Conservation (phyloP, 1,140 invertebrate species). For the Batillaria attramentaria region DNA sequence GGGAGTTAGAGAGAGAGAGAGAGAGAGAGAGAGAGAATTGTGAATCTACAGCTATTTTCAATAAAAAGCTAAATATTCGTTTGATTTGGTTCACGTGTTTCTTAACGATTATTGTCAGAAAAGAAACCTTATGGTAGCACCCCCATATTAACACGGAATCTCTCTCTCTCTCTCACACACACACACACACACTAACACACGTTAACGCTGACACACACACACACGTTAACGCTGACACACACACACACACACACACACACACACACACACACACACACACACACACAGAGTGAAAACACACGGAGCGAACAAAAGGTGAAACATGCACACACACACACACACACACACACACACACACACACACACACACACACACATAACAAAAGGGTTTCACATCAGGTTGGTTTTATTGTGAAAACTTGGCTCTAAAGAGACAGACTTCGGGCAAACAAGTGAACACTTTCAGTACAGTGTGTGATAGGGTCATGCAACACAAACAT, state of each 20-base stretch:
- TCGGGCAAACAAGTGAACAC: too few relatives aligned
- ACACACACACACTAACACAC: slow-evolving; percentile 20
- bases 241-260: slow-evolving; percentile 25
- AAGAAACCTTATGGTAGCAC: not conserved
- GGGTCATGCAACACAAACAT: not conserved
- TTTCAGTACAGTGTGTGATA: not conserved
- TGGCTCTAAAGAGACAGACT: not conserved
- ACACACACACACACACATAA: not conserved
- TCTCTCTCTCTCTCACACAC: not conserved
- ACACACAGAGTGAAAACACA: slow-evolving; percentile 4
- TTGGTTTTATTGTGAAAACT: not conserved
- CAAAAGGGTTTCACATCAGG: not conserved
- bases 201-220: slow-evolving; percentile 18
- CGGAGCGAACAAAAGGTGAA: not conserved
- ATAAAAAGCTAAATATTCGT: too few relatives aligned
- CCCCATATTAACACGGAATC: not conserved
- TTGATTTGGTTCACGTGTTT: too few relatives aligned
- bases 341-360: not conserved
- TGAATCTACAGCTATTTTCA: not conserved
- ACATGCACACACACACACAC: not conserved
- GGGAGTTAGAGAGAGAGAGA: too few relatives aligned
- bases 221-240: slow-evolving; percentile 18
- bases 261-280: slow-evolving; percentile 16
- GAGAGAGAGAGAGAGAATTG: too few relatives aligned
- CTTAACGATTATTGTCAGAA: too few relatives aligned